These are phyloP conservation scores for Triplophysa rosa DNA, from an alignment of 2,113 vertebrate genomes.

Conservation along the genomic window DNA sequence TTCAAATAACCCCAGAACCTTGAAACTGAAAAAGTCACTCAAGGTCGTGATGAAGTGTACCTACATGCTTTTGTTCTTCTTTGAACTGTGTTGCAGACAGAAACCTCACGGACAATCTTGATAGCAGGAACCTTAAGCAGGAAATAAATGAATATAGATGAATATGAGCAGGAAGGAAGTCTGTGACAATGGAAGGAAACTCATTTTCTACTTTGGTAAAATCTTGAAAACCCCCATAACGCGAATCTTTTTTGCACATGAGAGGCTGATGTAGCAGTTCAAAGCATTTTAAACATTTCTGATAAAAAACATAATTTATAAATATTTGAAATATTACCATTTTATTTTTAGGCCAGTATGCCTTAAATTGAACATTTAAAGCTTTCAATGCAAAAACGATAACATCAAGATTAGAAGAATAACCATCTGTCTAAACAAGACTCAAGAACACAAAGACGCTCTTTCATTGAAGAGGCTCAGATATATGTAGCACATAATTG, in stretches of 20 bases:
- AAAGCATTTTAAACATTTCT: constrained; percentile 2
- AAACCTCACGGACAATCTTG: constrained; percentile 37
- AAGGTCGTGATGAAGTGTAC: constrained; percentile 29
- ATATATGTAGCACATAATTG: constrained; percentile 73
- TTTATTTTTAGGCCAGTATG: not conserved
- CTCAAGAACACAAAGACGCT: constrained; percentile 62
- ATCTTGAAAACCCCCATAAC: constrained; percentile 15
- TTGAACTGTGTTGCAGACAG: constrained; percentile 11
- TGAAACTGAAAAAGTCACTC: constrained; percentile 12
- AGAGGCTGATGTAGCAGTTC: not conserved
- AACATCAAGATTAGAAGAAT: constrained; percentile 67
- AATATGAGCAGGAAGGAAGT: constrained; percentile 46
- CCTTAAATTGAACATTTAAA: not conserved
- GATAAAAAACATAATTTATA: not conserved
- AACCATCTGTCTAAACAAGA: constrained; percentile 70
- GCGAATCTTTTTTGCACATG: not conserved
- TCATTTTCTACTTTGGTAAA: constrained; percentile 50
- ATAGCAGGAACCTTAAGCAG: constrained; percentile 32
- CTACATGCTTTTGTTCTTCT: constrained; percentile 29
- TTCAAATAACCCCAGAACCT: constrained; percentile 33
- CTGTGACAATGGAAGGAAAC: constrained; percentile 52
- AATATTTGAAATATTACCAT: not conserved
- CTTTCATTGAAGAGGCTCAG: constrained; percentile 65
- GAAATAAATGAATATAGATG: constrained; percentile 25
- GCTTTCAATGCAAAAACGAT: constrained; percentile 21